phyloP scores from a whole-genome alignment of 1,140 invertebrate genomes.

The Asbolus verrucosus region DNA sequence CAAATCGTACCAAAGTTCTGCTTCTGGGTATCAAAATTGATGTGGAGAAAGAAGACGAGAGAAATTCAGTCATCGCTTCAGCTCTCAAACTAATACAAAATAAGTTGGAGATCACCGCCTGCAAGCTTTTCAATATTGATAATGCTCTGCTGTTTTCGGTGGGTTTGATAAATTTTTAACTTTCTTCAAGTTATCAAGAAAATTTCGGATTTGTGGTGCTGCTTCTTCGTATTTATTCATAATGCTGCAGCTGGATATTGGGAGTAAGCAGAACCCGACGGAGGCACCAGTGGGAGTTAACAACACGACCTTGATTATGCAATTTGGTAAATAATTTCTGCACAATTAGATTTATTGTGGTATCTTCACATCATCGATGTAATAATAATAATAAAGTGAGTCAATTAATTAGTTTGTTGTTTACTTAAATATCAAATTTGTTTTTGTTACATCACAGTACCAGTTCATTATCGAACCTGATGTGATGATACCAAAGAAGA shows the following conservation, averaged over 20 bases:
- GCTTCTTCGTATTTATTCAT: slow-evolving; percentile 48
- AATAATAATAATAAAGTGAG: too few relatives aligned
- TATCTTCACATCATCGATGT: too few relatives aligned
- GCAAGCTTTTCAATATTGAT: slow-evolving; percentile 44
- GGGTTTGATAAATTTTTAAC: not conserved
- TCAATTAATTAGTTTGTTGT: too few relatives aligned
- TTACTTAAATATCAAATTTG: too few relatives aligned
- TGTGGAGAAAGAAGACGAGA: slow-evolving; percentile 35
- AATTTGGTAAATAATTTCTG: too few relatives aligned
- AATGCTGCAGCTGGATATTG: slow-evolving; percentile 47
- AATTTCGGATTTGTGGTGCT: slow-evolving; percentile 41
- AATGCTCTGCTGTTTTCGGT: slow-evolving; percentile 48
- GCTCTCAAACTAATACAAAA: slow-evolving; percentile 42
- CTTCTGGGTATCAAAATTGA: slow-evolving; percentile 35
- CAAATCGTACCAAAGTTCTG: slow-evolving; percentile 19
- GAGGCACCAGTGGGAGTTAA: too few relatives aligned
- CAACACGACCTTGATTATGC: not conserved
- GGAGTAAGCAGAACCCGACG: not conserved
- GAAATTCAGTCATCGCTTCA: slow-evolving; percentile 33
- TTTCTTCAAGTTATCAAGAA: not conserved
- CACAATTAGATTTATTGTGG: too few relatives aligned
- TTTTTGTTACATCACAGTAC: too few relatives aligned
- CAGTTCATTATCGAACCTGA: too few relatives aligned
- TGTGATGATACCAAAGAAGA: too few relatives aligned
- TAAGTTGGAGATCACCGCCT: slow-evolving; percentile 38